A percentile compares a stretch with the other conserved stretches of the same genome.
phyloP scores from a whole-genome alignment of 2,113 vertebrate species.

The Recurvirostra avosetta region DNA sequence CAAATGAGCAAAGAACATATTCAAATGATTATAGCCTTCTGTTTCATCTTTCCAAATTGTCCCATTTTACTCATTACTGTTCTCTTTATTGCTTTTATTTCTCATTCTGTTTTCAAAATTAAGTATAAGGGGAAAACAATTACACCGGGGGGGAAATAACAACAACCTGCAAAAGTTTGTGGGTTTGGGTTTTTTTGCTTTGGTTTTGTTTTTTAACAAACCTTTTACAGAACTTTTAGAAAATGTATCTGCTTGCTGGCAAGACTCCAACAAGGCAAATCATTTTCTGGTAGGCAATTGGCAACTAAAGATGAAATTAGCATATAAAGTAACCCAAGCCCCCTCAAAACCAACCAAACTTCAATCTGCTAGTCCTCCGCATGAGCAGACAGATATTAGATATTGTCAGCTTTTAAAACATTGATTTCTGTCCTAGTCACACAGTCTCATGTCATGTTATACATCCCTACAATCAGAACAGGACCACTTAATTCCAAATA shows the following conservation, averaged over 20 bases:
- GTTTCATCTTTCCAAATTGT: neutral
- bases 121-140: neutral
- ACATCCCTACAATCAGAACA: neutral
- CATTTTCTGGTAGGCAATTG: neutral
- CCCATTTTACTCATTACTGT: neutral
- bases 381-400: neutral
- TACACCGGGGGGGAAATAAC: fast-evolving
- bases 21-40: neutral
- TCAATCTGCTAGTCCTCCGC: fast-evolving
- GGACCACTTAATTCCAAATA: fast-evolving
- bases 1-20: neutral
- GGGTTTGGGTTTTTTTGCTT: too few species aligned
- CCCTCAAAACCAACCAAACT: neutral
- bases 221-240: neutral
- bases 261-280: neutral
- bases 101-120: neutral
- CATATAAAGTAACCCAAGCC: neutral
- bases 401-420: fast-evolving
- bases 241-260: neutral
- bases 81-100: neutral
- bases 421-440: neutral
- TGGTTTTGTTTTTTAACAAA: neutral
- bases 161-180: neutral
- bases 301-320: neutral
- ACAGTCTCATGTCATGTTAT: fast-evolving